These are phyloP conservation scores for Kuschelorhynchus macadamiae DNA, from an alignment of 2,888 invertebrate species.

Conservation along the genomic window DNA sequence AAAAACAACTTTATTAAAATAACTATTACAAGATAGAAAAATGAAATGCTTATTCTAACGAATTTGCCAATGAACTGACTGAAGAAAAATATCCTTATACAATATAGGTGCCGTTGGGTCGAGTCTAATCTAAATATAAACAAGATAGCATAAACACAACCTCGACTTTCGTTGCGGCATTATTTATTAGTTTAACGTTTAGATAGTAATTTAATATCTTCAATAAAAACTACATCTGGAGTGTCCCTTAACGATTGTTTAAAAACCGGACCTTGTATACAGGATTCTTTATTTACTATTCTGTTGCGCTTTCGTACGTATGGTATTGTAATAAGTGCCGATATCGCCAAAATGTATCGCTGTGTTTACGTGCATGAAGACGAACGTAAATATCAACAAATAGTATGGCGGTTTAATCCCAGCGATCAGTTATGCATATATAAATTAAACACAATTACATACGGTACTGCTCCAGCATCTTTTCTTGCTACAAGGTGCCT, in stretches of 20 bases:
- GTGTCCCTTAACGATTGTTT: slow-evolving; percentile 45
- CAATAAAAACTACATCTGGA: slow-evolving; percentile 18
- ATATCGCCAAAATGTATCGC: slow-evolving; percentile 55
- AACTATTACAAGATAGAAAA: no score
- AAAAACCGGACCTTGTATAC: slow-evolving; percentile 36
- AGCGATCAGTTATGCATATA: slow-evolving; percentile 33
- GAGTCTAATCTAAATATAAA: no score
- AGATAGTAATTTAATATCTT: no score
- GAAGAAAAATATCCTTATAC: no score
- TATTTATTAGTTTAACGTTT: no score
- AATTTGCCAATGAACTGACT: no score
- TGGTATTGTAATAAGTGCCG: slow-evolving; percentile 50
- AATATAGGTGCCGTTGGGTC: no score
- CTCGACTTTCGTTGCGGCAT: no score
- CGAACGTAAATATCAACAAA: slow-evolving; percentile 49
- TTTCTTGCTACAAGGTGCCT: slow-evolving; percentile 42
- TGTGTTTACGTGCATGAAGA: slow-evolving; percentile 44
- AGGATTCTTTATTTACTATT: slow-evolving; percentile 47
- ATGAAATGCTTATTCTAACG: no score
- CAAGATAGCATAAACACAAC: no score
- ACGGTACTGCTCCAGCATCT: slow-evolving; percentile 43
- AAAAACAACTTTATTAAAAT: no score
- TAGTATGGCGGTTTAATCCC: slow-evolving; percentile 48
- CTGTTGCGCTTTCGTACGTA: slow-evolving; percentile 48
- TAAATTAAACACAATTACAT: slow-evolving; percentile 43